phyloP scores from a whole-genome alignment of 23 tunicate species.

The Styela plicata region DNA sequence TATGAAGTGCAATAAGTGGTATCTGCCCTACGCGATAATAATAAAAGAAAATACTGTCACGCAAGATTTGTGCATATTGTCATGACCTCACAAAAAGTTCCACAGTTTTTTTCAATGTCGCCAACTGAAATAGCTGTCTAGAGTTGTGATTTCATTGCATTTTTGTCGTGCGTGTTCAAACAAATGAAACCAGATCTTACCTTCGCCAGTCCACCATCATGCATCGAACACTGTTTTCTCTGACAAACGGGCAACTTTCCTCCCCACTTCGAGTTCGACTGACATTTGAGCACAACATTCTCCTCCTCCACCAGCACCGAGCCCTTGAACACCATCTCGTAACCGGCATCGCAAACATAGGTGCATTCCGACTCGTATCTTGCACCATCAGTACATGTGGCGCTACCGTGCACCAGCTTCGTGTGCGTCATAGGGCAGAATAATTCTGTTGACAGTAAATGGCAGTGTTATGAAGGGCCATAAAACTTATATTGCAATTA shows the following conservation, averaged over 20 bases:
- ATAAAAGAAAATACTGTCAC: too few species aligned
- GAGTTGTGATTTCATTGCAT: too few species aligned
- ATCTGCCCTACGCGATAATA: too few species aligned
- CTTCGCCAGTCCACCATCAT: conserved; percentile 70
- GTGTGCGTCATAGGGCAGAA: conserved; percentile 47
- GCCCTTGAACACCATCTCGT: conserved; percentile 46
- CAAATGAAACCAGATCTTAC: conserved; percentile 11
- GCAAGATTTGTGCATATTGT: too few species aligned
- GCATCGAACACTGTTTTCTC: conserved; percentile 61
- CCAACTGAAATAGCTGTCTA: too few species aligned
- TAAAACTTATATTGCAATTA: too few species aligned
- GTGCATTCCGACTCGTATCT: conserved; percentile 64
- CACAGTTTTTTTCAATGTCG: too few species aligned
- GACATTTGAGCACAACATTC: conserved; percentile 36
- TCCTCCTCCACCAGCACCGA: conserved; percentile 27
- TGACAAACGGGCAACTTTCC: conserved; percentile 52
- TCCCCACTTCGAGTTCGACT: conserved; percentile 46
- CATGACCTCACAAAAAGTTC: too few species aligned
- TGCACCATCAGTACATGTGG: conserved; percentile 64
- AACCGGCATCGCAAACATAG: conserved; percentile 59
- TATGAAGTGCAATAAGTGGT: too few species aligned
- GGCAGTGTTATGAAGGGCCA: too few species aligned
- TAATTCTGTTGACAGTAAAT: too few species aligned
- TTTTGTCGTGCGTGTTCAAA: too few species aligned
- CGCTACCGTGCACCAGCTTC: conserved; percentile 29